Evolutionary conservation across 2,113 vertebrate species (phyloP).

Genomic region (Pao palembangensis): DNA sequence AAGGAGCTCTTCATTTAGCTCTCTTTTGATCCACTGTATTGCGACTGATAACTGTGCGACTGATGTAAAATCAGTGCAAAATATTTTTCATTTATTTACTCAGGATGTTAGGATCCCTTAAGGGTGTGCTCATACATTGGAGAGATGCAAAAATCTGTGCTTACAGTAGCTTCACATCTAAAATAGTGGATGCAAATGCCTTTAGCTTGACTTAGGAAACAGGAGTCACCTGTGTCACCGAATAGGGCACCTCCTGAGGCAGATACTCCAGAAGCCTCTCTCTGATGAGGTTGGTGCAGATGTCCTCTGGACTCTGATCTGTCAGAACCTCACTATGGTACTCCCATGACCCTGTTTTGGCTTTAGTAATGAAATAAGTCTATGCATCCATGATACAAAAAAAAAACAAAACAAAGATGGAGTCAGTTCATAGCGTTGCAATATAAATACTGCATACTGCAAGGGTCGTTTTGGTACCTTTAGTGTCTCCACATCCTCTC

Average conservation of each 20-base stretch:
- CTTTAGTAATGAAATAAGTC: slow-evolving; percentile 82
- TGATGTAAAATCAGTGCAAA: too few species aligned
- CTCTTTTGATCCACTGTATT: too few species aligned
- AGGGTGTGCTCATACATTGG: too few species aligned
- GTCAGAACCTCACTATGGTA: slow-evolving; percentile 91
- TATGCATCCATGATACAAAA: slow-evolving; percentile 39
- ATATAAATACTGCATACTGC: background rate
- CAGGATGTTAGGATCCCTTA: too few species aligned
- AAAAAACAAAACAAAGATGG: background rate
- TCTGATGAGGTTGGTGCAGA: slow-evolving; percentile 85
- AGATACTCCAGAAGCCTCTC: slow-evolving; percentile 89
- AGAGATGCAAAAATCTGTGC: too few species aligned
- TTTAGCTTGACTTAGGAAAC: too few species aligned
- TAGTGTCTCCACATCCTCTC: slow-evolving; percentile 83
- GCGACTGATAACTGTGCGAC: too few species aligned
- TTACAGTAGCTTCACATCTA: too few species aligned
- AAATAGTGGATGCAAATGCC: too few species aligned
- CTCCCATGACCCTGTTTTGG: slow-evolving; percentile 85
- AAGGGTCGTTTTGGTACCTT: slow-evolving; percentile 73
- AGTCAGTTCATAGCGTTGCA: background rate
- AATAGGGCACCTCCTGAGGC: slow-evolving; percentile 90
- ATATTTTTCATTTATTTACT: too few species aligned
- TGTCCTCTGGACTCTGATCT: slow-evolving; percentile 84
- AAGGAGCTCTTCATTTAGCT: too few species aligned
- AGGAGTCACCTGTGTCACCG: slow-evolving; percentile 80